Percentiles rank a stretch among this genome's conserved stretches.
Conservation (phyloP, 2,888 invertebrate species). For the Drosophila rubida region DNA sequence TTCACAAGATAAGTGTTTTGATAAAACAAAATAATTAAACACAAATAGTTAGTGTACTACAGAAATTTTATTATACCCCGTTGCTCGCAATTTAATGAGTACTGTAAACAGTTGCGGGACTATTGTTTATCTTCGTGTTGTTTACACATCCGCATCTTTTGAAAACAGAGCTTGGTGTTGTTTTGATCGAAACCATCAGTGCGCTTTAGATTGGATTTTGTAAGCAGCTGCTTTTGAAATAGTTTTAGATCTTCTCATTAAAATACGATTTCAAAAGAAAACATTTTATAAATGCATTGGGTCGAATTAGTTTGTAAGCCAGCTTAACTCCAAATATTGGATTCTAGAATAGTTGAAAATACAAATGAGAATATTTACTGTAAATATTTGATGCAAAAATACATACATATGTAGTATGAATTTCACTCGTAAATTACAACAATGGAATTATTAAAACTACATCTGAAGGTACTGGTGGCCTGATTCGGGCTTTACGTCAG, state of each 20-base stretch:
- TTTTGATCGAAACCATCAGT: not conserved
- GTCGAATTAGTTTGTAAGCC: too few relatives aligned
- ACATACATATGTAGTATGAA: not conserved
- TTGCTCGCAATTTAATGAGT: not conserved
- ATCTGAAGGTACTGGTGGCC: constrained; percentile 15
- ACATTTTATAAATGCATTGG: too few relatives aligned
- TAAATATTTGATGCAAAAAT: too few relatives aligned
- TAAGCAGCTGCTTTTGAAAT: not conserved
- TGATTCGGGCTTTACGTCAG: constrained; percentile 25
- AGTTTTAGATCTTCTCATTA: not conserved
- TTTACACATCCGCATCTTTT: not conserved
- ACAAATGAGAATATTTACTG: too few relatives aligned
- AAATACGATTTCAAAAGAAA: not conserved
- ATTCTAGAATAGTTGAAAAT: too few relatives aligned
- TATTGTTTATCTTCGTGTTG: not conserved
- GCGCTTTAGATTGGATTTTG: not conserved
- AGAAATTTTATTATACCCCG: not conserved
- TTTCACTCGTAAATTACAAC: not conserved
- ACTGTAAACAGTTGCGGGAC: not conserved
- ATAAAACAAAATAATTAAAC: not conserved
- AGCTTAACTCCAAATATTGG: too few relatives aligned
- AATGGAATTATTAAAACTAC: not conserved
- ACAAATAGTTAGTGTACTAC: not conserved
- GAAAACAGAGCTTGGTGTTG: not conserved
- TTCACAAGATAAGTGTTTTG: not conserved